These are phyloP conservation scores for Etia nguti DNA, from an alignment of 2,113 vertebrate genomes.

Conservation along the genomic window DNA sequence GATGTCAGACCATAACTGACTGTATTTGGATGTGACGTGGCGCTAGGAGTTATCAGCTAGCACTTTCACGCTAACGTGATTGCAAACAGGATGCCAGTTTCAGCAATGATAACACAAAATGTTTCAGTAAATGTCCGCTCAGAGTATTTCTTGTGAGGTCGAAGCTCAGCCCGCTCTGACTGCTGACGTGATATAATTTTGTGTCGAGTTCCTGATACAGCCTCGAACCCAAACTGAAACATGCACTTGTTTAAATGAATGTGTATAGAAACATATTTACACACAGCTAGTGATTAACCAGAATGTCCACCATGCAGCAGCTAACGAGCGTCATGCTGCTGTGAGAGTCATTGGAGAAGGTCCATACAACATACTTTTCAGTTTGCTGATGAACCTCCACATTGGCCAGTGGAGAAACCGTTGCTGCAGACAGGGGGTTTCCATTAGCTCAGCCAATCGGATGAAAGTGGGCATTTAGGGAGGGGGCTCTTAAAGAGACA, in stretches of 20 bases:
- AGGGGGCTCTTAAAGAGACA: not conserved
- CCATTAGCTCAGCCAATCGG: not conserved
- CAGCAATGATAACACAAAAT: not conserved
- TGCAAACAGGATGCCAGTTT: not conserved
- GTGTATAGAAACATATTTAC: not conserved
- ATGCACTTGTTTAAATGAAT: not conserved
- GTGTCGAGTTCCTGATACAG: not conserved
- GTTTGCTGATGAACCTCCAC: not conserved
- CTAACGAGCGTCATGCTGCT: not conserved
- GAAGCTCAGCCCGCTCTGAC: not conserved
- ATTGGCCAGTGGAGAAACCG: not conserved
- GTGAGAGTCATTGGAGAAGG: not conserved
- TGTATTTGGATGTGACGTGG: not conserved
- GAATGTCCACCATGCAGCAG: not conserved
- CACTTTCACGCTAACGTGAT: not conserved
- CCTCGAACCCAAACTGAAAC: not conserved
- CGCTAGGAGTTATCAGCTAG: not conserved
- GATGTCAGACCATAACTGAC: not conserved
- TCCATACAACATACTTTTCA: not conserved
- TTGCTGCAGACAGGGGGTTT: not conserved
- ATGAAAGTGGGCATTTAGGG: not conserved
- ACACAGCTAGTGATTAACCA: not conserved
- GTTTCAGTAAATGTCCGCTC: not conserved
- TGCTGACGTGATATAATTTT: not conserved
- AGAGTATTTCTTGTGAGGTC: not conserved